Evolutionary conservation across 2,888 invertebrate species (phyloP), one percentile per base, ranked within the genome.

Genomic region (Vanessa cardui): DNA sequence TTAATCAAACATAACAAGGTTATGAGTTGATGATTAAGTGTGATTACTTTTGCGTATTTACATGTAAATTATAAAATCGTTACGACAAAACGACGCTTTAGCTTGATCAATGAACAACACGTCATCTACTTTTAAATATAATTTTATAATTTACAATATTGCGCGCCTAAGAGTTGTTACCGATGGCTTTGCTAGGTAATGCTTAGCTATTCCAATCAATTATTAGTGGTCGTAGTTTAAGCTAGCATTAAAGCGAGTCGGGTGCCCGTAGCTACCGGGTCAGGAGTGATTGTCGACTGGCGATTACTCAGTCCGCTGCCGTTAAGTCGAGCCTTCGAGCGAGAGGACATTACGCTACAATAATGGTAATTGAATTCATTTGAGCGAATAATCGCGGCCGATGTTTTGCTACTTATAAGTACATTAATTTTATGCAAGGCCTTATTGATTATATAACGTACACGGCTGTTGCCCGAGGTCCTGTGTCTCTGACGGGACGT

Each of bases 1-100:
- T 26, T 58, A 67, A 65, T 68, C 58, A 61, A 56, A 62, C 45
- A 56, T 20, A 52, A 62, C 47, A 26, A 61, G 45, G 47, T 49
- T 45, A 66, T 56, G 33, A n/a, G 54, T n/a, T 7, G 54, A 54
- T 54, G 54, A 31, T 54, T 54, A 54, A 54, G 26, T 54, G n/a
- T 54, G 54, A 54, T 54, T 54, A 31, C 31, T 54, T 54, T 54
- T 31, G 26, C n/a, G 54, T 54, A 33, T 54, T 50, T 50, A 54
- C 7, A 16, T 54, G 26, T 26, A 8, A 31, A 56, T 56, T 56
- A 56, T 56, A 56, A 56, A 18, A 56, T 56, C 56, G 39, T 56
- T 56, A 56, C 18, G 54, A 31, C 39, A 39, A 39, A 39, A 39
- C 54, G 16, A 33, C 54, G 56, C 39, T 56, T 54, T 54, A 31